Evolutionary conservation across 53 echinoderm and acorn worm genomes (phyloP).

Genomic region (Astropecten irregularis): DNA sequence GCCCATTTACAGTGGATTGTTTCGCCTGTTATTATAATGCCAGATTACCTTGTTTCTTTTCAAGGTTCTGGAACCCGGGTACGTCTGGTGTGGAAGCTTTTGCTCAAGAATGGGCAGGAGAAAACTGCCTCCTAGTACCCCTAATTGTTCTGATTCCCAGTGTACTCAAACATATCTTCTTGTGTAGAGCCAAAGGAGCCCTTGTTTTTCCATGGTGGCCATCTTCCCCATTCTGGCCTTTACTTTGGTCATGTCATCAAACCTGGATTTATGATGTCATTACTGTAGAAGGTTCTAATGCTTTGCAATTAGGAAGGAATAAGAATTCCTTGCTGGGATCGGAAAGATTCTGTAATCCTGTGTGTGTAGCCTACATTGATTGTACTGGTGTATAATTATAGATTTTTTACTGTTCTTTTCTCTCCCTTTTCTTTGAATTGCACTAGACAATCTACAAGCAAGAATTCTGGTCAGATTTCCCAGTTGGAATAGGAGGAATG

Average conservation of each 20-base stretch:
- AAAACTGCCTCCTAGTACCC: constrained; percentile 16
- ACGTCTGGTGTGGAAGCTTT: constrained; percentile 6
- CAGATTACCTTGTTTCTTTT: constrained; percentile 20
- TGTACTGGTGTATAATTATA: background rate
- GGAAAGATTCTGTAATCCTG: background rate
- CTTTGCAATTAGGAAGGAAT: background rate
- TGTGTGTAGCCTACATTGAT: background rate
- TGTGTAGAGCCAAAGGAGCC: background rate
- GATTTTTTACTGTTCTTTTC: background rate
- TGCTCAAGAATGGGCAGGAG: constrained; percentile 1
- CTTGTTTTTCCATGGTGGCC: constrained; percentile 31
- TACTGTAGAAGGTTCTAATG: too few species aligned
- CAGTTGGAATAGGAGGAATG: background rate
- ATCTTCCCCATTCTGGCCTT: constrained; percentile 6
- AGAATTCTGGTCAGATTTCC: background rate
- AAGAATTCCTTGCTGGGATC: constrained; percentile 1
- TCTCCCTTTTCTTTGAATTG: too few species aligned
- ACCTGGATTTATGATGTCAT: background rate
- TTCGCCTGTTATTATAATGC: constrained; percentile 12
- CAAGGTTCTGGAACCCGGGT: constrained; percentile 19
- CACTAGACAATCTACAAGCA: background rate
- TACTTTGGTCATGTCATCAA: background rate
- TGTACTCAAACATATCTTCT: background rate
- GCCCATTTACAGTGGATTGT: constrained; percentile 14
- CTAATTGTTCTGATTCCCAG: background rate